Evolutionary conservation across 1,140 invertebrate genomes (phyloP).

Genomic region (Caenorhabditis tropicalis): DNA sequence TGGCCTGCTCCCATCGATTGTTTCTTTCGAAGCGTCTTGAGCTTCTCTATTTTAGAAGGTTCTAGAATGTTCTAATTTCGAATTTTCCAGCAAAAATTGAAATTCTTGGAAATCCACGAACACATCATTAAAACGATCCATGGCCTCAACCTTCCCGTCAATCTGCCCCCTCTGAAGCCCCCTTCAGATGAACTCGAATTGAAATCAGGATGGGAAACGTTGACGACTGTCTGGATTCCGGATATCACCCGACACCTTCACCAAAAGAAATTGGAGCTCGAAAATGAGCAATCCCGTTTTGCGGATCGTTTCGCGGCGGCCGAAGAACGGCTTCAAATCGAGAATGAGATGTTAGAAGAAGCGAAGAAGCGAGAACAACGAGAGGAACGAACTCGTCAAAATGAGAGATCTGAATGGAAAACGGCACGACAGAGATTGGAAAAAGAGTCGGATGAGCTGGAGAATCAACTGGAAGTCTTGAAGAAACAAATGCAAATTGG

Average conservation of each 20-base stretch:
- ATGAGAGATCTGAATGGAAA: not conserved
- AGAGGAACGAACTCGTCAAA: not conserved
- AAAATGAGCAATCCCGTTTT: not conserved
- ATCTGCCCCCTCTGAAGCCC: not conserved
- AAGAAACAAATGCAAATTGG: not conserved
- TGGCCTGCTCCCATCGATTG: too few species aligned
- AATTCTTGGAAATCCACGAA: not conserved
- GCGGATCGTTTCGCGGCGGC: not conserved
- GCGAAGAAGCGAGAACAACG: not conserved
- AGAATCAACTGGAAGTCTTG: not conserved
- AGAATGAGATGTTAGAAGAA: not conserved
- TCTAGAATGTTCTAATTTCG: too few species aligned
- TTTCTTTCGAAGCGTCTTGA: too few species aligned
- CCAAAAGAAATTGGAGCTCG: not conserved
- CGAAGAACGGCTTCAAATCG: not conserved
- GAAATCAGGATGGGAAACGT: not conserved
- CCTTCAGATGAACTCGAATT: not conserved
- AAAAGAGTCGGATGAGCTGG: not conserved
- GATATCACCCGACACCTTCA: constrained; percentile 15
- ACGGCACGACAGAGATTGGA: not conserved
- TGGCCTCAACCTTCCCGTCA: not conserved
- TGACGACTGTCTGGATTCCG: not conserved
- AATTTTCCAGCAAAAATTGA: not conserved
- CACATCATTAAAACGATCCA: not conserved
- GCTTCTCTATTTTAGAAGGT: too few species aligned